Conservation (phyloP, 2,888 invertebrate species). For the Latheticus oryzae region DNA sequence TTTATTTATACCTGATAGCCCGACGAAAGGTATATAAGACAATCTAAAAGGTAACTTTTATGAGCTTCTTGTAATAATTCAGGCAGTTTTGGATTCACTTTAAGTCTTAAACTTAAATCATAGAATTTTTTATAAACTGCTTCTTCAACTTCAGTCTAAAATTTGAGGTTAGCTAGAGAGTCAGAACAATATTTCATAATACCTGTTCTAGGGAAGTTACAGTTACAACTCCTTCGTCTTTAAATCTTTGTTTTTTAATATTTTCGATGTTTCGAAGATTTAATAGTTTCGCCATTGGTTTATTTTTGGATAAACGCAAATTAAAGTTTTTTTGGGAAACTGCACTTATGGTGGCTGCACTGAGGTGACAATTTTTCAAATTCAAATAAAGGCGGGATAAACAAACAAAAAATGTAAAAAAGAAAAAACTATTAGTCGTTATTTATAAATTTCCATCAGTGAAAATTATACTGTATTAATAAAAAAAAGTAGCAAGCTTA, state of each 20-base stretch:
- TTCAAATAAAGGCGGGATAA: slow-evolving; percentile 6
- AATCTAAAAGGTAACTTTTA: slow-evolving; percentile 74
- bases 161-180: slow-evolving; percentile 39
- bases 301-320: slow-evolving; percentile 6
- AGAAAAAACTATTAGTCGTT: too few relatives aligned
- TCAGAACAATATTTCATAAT: too few relatives aligned
- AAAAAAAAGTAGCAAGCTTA: too few relatives aligned
- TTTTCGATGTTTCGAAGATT: slow-evolving; percentile 51
- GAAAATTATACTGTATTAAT: too few relatives aligned
- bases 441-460: too few relatives aligned
- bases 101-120: slow-evolving; percentile 66
- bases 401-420: too few relatives aligned
- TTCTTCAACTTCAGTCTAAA: slow-evolving; percentile 71
- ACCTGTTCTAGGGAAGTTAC: slow-evolving; percentile 73
- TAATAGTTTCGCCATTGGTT: slow-evolving; percentile 46
- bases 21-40: slow-evolving; percentile 74
- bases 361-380: neutral
- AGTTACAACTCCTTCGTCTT: slow-evolving; percentile 73
- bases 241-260: slow-evolving; percentile 65
- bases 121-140: slow-evolving; percentile 69
- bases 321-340: slow-evolving; percentile 9
- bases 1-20: slow-evolving; percentile 69
- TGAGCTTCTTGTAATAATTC: slow-evolving; percentile 74
- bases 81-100: slow-evolving; percentile 71
- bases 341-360: slow-evolving; percentile 8